Percentiles rank a stretch among this genome's conserved stretches.
Conservation (phyloP, 2,888 invertebrate genomes). For the Poecilus cupreus region DNA sequence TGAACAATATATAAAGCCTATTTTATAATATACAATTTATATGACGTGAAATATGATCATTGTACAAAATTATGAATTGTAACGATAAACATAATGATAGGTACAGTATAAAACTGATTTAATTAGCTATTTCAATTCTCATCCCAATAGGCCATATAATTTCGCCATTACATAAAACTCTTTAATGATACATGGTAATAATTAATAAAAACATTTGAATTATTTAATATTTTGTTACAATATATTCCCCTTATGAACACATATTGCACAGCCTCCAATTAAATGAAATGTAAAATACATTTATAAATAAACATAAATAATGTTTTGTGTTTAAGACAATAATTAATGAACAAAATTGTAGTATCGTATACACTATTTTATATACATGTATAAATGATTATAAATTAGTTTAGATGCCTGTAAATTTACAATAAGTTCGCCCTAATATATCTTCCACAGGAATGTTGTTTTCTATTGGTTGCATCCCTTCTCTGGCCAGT, state of each 20-base stretch:
- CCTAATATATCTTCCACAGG: slow-evolving; percentile 77
- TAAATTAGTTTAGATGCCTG: slow-evolving; percentile 65
- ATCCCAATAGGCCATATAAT: neutral
- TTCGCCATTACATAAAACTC: no score
- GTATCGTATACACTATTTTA: slow-evolving; percentile 20
- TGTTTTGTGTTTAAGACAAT: slow-evolving; percentile 14
- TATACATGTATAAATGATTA: neutral
- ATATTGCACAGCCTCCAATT: slow-evolving; percentile 47
- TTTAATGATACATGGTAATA: no score
- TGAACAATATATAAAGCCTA: slow-evolving; percentile 12
- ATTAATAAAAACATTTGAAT: neutral
- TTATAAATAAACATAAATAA: slow-evolving; percentile 1
- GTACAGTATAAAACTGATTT: neutral
- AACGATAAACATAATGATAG: neutral
- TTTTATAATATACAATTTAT: neutral
- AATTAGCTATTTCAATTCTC: neutral
- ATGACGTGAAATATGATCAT: neutral
- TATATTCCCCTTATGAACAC: slow-evolving; percentile 19
- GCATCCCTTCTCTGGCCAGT: slow-evolving; percentile 75
- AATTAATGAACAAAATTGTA: neutral
- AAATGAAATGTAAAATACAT: no score
- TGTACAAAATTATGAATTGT: neutral
- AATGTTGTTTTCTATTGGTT: slow-evolving; percentile 77
- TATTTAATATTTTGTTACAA: slow-evolving; percentile 1
- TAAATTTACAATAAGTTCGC: slow-evolving; percentile 76